These are phyloP conservation scores for Agonopterix heracliana DNA, from an alignment of 2,888 invertebrate species.

Conservation along the genomic window DNA sequence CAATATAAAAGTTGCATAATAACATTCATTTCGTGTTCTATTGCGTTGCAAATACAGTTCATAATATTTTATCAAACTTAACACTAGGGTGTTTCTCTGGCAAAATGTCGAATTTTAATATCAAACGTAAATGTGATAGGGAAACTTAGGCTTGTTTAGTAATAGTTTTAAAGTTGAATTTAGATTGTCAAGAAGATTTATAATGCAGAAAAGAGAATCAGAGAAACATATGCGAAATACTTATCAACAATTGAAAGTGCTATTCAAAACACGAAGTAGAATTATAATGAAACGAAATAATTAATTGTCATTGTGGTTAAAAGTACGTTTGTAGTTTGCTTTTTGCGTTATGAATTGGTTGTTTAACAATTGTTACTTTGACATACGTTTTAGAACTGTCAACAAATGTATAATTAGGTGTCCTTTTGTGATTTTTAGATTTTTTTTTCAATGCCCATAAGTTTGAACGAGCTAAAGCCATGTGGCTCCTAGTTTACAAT, in stretches of 20 bases:
- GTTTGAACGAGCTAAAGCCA: too few species aligned
- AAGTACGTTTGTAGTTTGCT: constrained; percentile 19
- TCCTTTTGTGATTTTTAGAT: too few species aligned
- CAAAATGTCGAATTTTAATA: neutral
- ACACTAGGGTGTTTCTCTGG: neutral
- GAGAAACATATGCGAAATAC: constrained; percentile 52
- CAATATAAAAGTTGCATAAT: too few species aligned
- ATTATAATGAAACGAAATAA: constrained; percentile 34
- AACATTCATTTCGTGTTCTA: neutral
- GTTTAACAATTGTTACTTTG: constrained; percentile 16
- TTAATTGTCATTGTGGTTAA: constrained; percentile 46
- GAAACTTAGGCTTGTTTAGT: too few species aligned
- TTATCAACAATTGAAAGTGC: constrained; percentile 40
- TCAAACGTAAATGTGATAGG: neutral
- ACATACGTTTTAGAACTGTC: constrained; percentile 2
- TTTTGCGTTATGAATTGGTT: constrained; percentile 31
- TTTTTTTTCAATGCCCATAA: too few species aligned
- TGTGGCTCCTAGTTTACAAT: too few species aligned
- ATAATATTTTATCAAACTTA: too few species aligned
- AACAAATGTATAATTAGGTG: neutral
- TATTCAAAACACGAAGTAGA: constrained; percentile 25
- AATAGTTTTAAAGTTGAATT: neutral
- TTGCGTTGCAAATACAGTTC: neutral
- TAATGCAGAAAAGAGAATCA: constrained; percentile 18
- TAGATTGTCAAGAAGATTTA: neutral